A percentile compares a stretch with the other conserved stretches of the same genome.
phyloP scores from a whole-genome alignment of 2,888 invertebrate genomes.

The Nipponacmea schrenckii region DNA sequence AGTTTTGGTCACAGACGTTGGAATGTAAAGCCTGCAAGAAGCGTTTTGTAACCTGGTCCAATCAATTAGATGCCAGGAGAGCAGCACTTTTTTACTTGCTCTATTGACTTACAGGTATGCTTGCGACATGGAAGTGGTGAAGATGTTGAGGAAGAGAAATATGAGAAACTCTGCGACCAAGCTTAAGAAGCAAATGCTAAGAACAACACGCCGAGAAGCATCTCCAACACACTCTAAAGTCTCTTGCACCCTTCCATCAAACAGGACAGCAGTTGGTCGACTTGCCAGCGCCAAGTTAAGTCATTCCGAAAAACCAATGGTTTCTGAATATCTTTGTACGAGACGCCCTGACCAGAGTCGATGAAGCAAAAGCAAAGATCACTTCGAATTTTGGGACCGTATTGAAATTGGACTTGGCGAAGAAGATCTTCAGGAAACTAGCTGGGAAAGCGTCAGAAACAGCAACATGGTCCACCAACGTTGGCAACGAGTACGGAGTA shows the following conservation, averaged over 20 bases:
- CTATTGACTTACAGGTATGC: slow-evolving; percentile 5
- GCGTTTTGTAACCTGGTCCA: too few relatives aligned
- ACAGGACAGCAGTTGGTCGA: slow-evolving; percentile 17
- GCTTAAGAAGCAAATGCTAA: too few relatives aligned
- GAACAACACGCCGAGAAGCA: too few relatives aligned
- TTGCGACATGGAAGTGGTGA: background rate
- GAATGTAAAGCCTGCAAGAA: too few relatives aligned
- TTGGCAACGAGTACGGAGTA: slow-evolving; percentile 18
- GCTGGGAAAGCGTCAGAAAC: slow-evolving; percentile 5
- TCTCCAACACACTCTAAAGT: too few relatives aligned
- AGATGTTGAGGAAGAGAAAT: too few relatives aligned
- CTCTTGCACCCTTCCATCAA: slow-evolving; percentile 19
- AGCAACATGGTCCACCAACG: slow-evolving; percentile 14
- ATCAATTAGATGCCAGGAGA: too few relatives aligned
- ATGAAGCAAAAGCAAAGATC: slow-evolving; percentile 38
- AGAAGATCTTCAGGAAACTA: slow-evolving; percentile 30
- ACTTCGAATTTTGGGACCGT: slow-evolving; percentile 41
- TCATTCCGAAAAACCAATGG: slow-evolving; percentile 35
- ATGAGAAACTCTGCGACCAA: too few relatives aligned
- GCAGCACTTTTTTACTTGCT: slow-evolving; percentile 4
- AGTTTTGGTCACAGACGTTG: too few relatives aligned
- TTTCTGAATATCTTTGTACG: slow-evolving; percentile 28
- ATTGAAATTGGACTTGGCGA: slow-evolving; percentile 48
- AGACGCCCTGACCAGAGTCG: slow-evolving; percentile 34
- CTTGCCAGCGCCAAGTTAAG: slow-evolving; percentile 24